phyloP scores from a whole-genome alignment of 2,113 vertebrate species.

The Callionymus lyra region DNA sequence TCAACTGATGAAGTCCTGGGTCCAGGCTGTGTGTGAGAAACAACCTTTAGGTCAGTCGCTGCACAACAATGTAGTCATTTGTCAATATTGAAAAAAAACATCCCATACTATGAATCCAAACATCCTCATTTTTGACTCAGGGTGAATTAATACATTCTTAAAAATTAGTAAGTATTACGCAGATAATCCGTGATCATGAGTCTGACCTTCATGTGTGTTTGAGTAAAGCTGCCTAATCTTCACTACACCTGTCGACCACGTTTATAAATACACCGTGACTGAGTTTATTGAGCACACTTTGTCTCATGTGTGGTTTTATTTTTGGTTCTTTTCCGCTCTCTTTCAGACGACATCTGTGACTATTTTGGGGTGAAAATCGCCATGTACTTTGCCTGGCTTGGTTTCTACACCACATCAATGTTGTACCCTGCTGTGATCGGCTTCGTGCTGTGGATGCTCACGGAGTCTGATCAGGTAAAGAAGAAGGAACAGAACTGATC shows the following conservation, averaged over 20 bases:
- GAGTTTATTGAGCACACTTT: neutral
- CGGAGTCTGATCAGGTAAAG: conserved; percentile 86
- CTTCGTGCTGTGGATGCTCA: conserved; percentile 89
- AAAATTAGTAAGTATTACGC: too few species aligned
- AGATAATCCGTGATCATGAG: too few species aligned
- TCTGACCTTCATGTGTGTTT: too few species aligned
- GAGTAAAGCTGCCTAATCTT: too few species aligned
- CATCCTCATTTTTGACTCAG: too few species aligned
- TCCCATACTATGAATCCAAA: too few species aligned
- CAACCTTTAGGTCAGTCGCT: conserved; percentile 81
- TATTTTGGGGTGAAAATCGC: conserved; percentile 97
- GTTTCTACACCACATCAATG: conserved; percentile 96
- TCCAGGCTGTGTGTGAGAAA: conserved; percentile 89
- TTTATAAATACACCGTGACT: too few species aligned
- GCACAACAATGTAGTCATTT: neutral
- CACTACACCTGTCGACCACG: too few species aligned
- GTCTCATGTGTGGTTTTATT: neutral
- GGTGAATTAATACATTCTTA: too few species aligned
- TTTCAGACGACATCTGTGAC: conserved; percentile 89
- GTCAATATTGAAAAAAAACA: too few species aligned
- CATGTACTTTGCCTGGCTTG: conserved; percentile 97
- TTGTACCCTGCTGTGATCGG: conserved; percentile 91
- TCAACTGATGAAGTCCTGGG: conserved; percentile 94
- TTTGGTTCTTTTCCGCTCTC: neutral
- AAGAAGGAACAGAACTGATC: neutral